Base-by-base conservation (phyloP, 2,888 invertebrate species). In the Zaprionus lineosus region DNA sequence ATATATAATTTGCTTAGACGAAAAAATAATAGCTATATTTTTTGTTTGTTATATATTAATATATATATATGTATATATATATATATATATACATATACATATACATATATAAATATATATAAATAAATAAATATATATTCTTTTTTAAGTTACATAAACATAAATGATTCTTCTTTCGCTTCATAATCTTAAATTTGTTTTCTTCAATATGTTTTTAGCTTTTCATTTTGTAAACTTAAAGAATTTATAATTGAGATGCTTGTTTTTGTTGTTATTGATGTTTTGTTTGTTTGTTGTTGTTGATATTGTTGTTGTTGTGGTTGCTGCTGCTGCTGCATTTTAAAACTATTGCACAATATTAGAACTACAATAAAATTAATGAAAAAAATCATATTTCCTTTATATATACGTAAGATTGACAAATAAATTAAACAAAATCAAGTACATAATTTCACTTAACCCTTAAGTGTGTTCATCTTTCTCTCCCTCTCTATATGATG, bases 321-420 rank as follows among this genome's bases (percentile, higher is more conserved):
- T 26, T 59, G 50, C 18, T 51, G 56, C 18, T 73, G 33, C 12
- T 31, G 56, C 40, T 72, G 78, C 78, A 69, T 57, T 63, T 79
- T 77, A 81, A 78, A 82, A 78, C 77, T 78, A 78, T 78, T 78
- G 77, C 77, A 78, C 77, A 82, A 78, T 70, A 79, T 82, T 73
- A 82, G 48, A 77, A 72, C 63, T 77, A 81, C 60, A 44, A n/a
- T 70, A 70, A 47, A 33, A 44, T 60, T 44, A 64, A 48, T 51
- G 50, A 28, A 36, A 52, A 50, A 59, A 67, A 59, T 62, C 51
- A 41, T 29, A 19, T 19, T 3, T 19, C 3, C 5, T 33, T 37
- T 36, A 48, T 48, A 62, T 57, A 56, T 46, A 26, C 21, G 52
- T 55, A 67, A 61, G 31, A 29, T 31, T 41, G 52, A 71, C 55